Percentiles rank a stretch among this genome's conserved stretches.
Evolutionary conservation across 1,140 invertebrate species (phyloP).

Genomic region (Sminthurinus signatus): DNA sequence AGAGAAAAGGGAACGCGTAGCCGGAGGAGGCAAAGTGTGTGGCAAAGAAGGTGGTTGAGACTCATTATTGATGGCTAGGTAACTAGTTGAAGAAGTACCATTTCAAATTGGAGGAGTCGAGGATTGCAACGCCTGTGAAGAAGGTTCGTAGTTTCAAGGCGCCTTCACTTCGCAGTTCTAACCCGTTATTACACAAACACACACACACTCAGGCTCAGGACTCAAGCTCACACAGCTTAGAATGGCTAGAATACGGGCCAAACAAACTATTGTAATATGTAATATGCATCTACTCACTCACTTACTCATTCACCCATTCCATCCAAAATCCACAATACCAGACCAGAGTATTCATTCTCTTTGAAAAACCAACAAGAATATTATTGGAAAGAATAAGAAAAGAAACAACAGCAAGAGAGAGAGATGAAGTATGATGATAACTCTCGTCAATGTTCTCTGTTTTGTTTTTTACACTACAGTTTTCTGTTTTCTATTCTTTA

Average conservation of each 20-base stretch:
- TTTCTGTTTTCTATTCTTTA: too few species aligned
- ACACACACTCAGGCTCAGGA: slow-evolving; percentile 30
- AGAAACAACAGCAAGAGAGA: not conserved
- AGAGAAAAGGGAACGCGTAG: slow-evolving; percentile 33
- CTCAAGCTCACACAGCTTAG: too few species aligned
- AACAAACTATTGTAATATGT: too few species aligned
- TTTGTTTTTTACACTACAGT: too few species aligned
- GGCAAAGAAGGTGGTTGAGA: slow-evolving; percentile 34
- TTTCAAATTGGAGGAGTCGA: slow-evolving; percentile 20
- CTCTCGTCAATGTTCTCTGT: slow-evolving; percentile 37
- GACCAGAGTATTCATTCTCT: too few species aligned
- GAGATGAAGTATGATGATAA: slow-evolving; percentile 37
- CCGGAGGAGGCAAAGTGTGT: slow-evolving; percentile 33
- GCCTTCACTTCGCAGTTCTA: slow-evolving; percentile 32
- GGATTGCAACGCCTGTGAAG: slow-evolving; percentile 30
- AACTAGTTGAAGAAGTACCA: slow-evolving; percentile 34
- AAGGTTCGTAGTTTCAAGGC: slow-evolving; percentile 14
- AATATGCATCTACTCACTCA: too few species aligned
- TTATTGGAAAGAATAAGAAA: too few species aligned
- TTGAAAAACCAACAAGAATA: too few species aligned
- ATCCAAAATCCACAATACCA: too few species aligned
- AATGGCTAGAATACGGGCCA: too few species aligned
- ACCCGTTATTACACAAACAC: slow-evolving; percentile 36
- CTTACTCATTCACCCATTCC: too few species aligned
- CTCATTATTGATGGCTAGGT: slow-evolving; percentile 32